These are phyloP conservation scores for Aplysia californica DNA, from an alignment of 1,140 invertebrate species.

Conservation along the genomic window DNA sequence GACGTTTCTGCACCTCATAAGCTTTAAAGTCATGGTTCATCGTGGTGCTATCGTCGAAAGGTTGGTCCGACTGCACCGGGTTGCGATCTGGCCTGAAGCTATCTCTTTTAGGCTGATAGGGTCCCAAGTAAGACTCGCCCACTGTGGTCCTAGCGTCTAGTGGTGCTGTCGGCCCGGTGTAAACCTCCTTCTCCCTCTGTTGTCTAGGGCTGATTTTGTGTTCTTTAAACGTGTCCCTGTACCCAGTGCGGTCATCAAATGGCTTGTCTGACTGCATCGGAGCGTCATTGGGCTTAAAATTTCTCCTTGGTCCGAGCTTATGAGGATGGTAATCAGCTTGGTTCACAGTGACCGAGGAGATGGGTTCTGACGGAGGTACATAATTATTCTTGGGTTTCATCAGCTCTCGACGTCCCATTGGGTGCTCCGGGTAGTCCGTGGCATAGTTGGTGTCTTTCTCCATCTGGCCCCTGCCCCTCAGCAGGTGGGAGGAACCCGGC, in stretches of 20 bases:
- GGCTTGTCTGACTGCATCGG: slow-evolving; percentile 15
- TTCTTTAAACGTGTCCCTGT: slow-evolving; percentile 23
- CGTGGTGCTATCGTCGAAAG: slow-evolving; percentile 29
- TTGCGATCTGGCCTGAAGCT: slow-evolving; percentile 20
- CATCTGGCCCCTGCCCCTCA: slow-evolving; percentile 33
- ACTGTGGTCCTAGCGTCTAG: slow-evolving; percentile 35
- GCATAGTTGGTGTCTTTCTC: slow-evolving; percentile 27
- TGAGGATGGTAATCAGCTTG: slow-evolving; percentile 21
- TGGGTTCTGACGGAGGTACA: slow-evolving; percentile 16
- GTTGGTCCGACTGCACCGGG: slow-evolving; percentile 12
- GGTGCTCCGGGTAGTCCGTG: slow-evolving; percentile 26
- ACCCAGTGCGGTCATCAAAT: slow-evolving; percentile 26
- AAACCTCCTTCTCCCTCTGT: slow-evolving; percentile 1
- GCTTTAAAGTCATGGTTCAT: slow-evolving; percentile 9
- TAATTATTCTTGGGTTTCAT: slow-evolving; percentile 30
- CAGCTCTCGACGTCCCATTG: not conserved
- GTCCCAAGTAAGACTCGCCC: slow-evolving; percentile 27
- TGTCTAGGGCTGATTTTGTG: slow-evolving; percentile 28
- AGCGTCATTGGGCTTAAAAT: slow-evolving; percentile 17
- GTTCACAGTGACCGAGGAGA: slow-evolving; percentile 26
- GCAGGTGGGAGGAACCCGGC: slow-evolving; percentile 31
- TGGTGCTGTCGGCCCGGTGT: slow-evolving; percentile 24
- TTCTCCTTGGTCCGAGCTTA: slow-evolving; percentile 12
- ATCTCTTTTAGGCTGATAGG: slow-evolving; percentile 15
- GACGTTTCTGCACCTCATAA: not conserved